Conservation (phyloP, 2,888 invertebrate species). For the Eupithecia insigniata region DNA sequence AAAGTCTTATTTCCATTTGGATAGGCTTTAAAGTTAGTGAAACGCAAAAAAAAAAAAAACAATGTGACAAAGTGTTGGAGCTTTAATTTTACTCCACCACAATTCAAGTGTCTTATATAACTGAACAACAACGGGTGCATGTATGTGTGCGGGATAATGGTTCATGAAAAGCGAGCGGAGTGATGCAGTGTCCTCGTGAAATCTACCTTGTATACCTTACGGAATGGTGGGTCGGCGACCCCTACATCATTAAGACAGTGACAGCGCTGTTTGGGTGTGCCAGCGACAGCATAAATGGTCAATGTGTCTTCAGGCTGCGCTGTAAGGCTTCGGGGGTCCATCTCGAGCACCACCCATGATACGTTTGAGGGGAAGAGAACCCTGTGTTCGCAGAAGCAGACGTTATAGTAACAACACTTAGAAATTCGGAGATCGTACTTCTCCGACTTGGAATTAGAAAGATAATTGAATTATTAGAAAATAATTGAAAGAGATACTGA, state of each 20-base stretch:
- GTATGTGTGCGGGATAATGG: slow-evolving; percentile 31
- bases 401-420: background rate
- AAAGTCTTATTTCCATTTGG: slow-evolving; percentile 3
- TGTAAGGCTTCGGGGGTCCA: slow-evolving; percentile 95
- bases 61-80: background rate
- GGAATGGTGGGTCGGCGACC: slow-evolving; percentile 68
- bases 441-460: background rate
- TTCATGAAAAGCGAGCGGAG: slow-evolving; percentile 35
- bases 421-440: background rate
- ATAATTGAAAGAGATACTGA: background rate
- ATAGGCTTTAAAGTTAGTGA: background rate
- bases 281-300: slow-evolving; percentile 84
- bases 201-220: slow-evolving; percentile 79
- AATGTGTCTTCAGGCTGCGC: slow-evolving; percentile 96
- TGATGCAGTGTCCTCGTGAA: slow-evolving; percentile 39
- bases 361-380: slow-evolving; percentile 95
- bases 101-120: background rate
- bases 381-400: slow-evolving; percentile 66
- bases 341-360: slow-evolving; percentile 96
- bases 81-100: background rate
- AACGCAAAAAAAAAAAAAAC: background rate
- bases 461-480: background rate
- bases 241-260: slow-evolving; percentile 64
- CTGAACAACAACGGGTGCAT: slow-evolving; percentile 24
- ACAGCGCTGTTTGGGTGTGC: slow-evolving; percentile 69